Percentiles rank a stretch among this genome's conserved stretches.
phyloP scores from a whole-genome alignment of 2,888 invertebrate species.

The Agrochola circellaris region DNA sequence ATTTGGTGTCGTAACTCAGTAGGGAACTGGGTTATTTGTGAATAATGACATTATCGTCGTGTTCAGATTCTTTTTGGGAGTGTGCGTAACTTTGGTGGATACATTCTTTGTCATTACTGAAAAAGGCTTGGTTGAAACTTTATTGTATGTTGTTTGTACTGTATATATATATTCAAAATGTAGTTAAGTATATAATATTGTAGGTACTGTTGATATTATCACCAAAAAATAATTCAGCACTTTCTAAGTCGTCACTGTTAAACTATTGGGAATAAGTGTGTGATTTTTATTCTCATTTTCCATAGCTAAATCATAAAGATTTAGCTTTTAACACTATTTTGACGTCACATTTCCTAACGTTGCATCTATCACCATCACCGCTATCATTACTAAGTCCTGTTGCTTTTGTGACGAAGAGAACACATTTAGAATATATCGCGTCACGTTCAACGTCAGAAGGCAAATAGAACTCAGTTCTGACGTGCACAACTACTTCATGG shows the following conservation, averaged over 20 bases:
- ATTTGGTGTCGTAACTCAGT: conserved; percentile 40
- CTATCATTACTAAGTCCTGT: conserved; percentile 19
- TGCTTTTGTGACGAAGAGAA: conserved; percentile 16
- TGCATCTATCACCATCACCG: background rate
- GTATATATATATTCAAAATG: background rate
- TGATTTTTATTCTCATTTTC: too few species aligned
- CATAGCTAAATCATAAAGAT: background rate
- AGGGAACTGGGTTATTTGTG: conserved; percentile 55
- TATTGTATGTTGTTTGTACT: background rate
- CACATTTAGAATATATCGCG: conserved; percentile 51
- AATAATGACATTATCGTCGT: conserved; percentile 31
- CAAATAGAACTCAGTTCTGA: conserved; percentile 33
- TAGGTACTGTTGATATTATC: too few species aligned
- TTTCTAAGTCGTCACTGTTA: background rate
- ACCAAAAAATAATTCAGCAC: too few species aligned
- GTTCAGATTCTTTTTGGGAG: background rate
- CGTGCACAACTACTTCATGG: conserved; percentile 36
- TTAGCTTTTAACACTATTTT: background rate
- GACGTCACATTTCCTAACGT: background rate
- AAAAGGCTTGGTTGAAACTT: background rate
- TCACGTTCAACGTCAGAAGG: conserved; percentile 55
- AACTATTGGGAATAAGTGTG: background rate
- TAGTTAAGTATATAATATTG: too few species aligned
- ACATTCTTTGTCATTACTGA: background rate
- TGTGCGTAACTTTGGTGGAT: background rate